Evolutionary conservation across 2,113 vertebrate species (phyloP).

Genomic region (Triplophysa tibetana): DNA sequence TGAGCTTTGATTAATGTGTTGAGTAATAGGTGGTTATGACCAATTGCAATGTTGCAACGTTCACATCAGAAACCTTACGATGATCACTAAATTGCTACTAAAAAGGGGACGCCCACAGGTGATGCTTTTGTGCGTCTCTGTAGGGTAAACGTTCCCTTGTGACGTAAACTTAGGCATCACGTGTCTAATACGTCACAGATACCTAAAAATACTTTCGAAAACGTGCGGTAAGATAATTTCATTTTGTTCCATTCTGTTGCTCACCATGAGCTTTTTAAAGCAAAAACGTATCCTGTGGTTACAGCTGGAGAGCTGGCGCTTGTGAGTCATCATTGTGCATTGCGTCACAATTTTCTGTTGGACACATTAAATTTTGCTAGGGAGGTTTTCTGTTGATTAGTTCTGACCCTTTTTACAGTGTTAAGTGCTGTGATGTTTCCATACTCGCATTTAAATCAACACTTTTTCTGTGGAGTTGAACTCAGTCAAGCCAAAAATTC

Average conservation of each 20-base stretch:
- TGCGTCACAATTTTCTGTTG: neutral
- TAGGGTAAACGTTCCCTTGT: no score
- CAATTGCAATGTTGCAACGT: neutral
- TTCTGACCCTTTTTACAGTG: neutral
- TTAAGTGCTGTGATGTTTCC: slow-evolving; percentile 14
- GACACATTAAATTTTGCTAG: neutral
- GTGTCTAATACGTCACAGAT: no score
- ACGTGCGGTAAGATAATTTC: no score
- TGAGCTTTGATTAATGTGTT: slow-evolving; percentile 36
- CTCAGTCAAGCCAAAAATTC: slow-evolving; percentile 24
- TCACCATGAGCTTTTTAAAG: neutral
- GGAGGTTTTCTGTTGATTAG: neutral
- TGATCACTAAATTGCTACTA: neutral
- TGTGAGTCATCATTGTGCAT: neutral
- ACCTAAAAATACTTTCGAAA: no score
- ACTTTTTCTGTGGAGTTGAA: slow-evolving; percentile 22
- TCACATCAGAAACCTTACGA: no score
- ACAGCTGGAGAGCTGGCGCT: neutral
- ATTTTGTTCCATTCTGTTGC: no score
- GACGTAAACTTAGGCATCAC: no score
- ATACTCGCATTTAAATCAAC: slow-evolving; percentile 22
- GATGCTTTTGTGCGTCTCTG: no score
- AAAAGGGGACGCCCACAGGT: neutral
- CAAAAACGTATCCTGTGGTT: neutral
- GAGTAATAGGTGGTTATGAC: slow-evolving; percentile 15